Evolutionary conservation across 2,888 invertebrate species (phyloP).

Genomic region (Didymodactylos carnosus): DNA sequence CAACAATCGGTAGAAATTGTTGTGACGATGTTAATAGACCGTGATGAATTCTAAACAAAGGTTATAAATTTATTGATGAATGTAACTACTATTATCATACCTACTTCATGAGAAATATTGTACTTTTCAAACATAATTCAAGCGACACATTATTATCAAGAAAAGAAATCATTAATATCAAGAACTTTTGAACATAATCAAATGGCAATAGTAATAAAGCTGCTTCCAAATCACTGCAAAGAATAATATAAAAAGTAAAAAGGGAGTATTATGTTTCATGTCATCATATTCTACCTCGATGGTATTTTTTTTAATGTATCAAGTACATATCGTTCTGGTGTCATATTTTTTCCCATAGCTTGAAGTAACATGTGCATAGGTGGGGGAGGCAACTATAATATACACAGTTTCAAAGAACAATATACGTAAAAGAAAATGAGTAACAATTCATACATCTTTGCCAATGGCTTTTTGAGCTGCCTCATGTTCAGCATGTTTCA

Average conservation of each 20-base stretch:
- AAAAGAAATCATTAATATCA: slow-evolving; percentile 50
- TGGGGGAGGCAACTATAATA: slow-evolving; percentile 36
- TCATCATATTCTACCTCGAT: slow-evolving; percentile 52
- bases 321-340: slow-evolving; percentile 57
- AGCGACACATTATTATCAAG: slow-evolving; percentile 48
- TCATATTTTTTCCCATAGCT: slow-evolving; percentile 49
- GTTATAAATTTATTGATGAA: neutral
- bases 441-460: slow-evolving; percentile 14
- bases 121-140: slow-evolving; percentile 56
- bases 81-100: no score
- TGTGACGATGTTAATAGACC: slow-evolving; percentile 53
- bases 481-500: slow-evolving; percentile 37
- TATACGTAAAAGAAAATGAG: neutral
- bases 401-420: neutral
- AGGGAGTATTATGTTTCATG: neutral
- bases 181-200: slow-evolving; percentile 53
- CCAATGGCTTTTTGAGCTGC: slow-evolving; percentile 35
- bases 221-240: slow-evolving; percentile 67
- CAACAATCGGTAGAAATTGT: slow-evolving; percentile 46
- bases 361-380: slow-evolving; percentile 57
- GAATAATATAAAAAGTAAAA: neutral
- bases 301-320: slow-evolving; percentile 58
- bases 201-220: slow-evolving; percentile 65
- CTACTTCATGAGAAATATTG: slow-evolving; percentile 44
- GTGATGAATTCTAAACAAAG: slow-evolving; percentile 31